Conservation (phyloP, 2,888 invertebrate species). For the Adineta ricciae region DNA sequence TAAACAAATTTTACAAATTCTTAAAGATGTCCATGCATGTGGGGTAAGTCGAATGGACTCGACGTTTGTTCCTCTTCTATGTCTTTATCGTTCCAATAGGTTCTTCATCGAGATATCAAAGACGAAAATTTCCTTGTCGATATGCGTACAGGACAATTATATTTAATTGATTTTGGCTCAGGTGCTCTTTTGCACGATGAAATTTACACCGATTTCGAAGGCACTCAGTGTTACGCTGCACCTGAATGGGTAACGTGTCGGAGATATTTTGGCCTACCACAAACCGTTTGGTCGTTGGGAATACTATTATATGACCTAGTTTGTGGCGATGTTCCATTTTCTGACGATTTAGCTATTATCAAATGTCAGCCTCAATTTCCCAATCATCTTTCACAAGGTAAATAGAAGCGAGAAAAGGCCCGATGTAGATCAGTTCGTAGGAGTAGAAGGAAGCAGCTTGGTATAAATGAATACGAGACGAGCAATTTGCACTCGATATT, state of each 20-base stretch:
- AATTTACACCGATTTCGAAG: slow-evolving; percentile 58
- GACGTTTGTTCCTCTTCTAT: too few relatives aligned
- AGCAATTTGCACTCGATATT: neutral
- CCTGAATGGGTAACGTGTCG: slow-evolving; percentile 58
- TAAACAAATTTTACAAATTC: slow-evolving; percentile 54
- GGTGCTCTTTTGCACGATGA: slow-evolving; percentile 55
- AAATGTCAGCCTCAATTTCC: slow-evolving; percentile 44
- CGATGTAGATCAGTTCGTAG: too few relatives aligned
- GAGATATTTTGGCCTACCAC: slow-evolving; percentile 55
- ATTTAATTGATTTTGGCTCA: slow-evolving; percentile 59
- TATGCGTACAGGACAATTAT: slow-evolving; percentile 53
- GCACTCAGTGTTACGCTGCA: slow-evolving; percentile 59
- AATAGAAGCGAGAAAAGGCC: neutral
- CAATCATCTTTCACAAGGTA: neutral
- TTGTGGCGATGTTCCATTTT: slow-evolving; percentile 60
- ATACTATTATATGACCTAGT: slow-evolving; percentile 59
- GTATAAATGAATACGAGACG: too few relatives aligned
- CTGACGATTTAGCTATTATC: slow-evolving; percentile 56
- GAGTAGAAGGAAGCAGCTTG: too few relatives aligned
- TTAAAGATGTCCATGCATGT: slow-evolving; percentile 50
- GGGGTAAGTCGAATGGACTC: slow-evolving; percentile 21
- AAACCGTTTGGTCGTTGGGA: slow-evolving; percentile 59
- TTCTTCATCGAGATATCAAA: slow-evolving; percentile 57
- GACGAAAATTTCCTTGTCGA: slow-evolving; percentile 59
- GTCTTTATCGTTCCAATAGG: too few relatives aligned